Evolutionary conservation across 2,113 vertebrate species (phyloP).

Genomic region (Bubo blakistoni): DNA sequence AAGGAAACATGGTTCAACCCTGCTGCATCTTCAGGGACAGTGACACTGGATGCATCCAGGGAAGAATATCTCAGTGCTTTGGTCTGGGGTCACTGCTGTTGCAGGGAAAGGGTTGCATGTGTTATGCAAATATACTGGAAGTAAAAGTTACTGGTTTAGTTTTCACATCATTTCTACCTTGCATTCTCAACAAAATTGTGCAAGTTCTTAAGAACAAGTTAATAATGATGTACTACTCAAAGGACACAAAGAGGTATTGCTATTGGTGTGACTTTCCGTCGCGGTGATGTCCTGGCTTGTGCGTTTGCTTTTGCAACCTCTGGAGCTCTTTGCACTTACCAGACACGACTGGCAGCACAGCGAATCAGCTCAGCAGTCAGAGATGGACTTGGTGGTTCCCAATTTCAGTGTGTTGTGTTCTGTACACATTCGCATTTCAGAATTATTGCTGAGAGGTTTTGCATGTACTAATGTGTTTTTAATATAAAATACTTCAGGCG

Average conservation of each 20-base stretch:
- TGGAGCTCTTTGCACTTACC: not conserved
- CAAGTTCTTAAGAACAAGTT: not conserved
- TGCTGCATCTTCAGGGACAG: not conserved
- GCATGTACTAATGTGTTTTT: not conserved
- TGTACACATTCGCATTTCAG: not conserved
- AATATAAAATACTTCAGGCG: not conserved
- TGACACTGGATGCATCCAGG: not conserved
- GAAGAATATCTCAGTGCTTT: not conserved
- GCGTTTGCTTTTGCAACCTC: not conserved
- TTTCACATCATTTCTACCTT: not conserved
- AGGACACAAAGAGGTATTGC: accelerated
- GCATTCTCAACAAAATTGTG: not conserved
- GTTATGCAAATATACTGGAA: not conserved
- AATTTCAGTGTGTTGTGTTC: not conserved
- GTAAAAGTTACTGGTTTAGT: not conserved
- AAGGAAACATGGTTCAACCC: not conserved
- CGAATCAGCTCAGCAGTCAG: not conserved
- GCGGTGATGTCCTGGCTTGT: not conserved
- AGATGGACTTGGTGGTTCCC: not conserved
- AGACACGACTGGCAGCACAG: not conserved
- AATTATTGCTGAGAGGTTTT: not conserved
- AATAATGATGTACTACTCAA: not conserved
- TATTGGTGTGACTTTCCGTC: not conserved
- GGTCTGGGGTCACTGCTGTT: not conserved
- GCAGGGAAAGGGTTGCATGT: not conserved